Evolutionary conservation across 2,888 invertebrate genomes (phyloP), one percentile per base, ranked within the genome.

Genomic region (Dynastes maya): DNA sequence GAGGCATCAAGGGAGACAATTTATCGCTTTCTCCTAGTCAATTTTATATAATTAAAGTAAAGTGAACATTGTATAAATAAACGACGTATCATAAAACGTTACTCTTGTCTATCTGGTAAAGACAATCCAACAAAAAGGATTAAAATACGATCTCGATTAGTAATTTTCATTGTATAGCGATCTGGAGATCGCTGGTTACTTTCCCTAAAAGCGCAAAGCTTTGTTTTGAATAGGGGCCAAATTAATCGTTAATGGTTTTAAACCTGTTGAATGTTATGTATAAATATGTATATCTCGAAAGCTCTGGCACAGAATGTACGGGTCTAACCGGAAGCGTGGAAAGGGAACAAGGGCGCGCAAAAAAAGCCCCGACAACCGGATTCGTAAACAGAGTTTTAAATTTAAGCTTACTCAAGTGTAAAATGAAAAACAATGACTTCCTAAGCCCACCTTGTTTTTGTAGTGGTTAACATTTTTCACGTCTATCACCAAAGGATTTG

Each of bases 261-360:
- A 82, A 84, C 83, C 84, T 84, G 84, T 84, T 84, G 84, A 83
- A 83, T 82, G 80, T 77, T 78, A 80, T 76, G 79, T 81, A 82
- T 82, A 82, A 82, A 83, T 82, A 82, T 82, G 82, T 81, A 82
- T 82, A 81, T 72, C 75, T 58, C 78, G 78, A 79, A 78, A 75
- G 76, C 78, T 53, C 58, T 55, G 55, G 45, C 16, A 16, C 16
- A 55, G 16, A 58, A 55, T 55, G 45, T 49, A 51, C 68, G 27
- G 49, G 45, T 37, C 32, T 45, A 45, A 45, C 45, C 55, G 16
- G 55, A 55, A 55, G 5, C 16, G 27, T 13, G 13, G 71, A 63
- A 45, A 71, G 53, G 65, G 55, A 61, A 74, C 65, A 37, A 68
- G 61, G 27, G 55, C 55, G 5, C 55, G 13, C 27, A 29, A 29